phyloP scores from a whole-genome alignment of 2,888 invertebrate genomes.

The Marronus borbonicus region DNA sequence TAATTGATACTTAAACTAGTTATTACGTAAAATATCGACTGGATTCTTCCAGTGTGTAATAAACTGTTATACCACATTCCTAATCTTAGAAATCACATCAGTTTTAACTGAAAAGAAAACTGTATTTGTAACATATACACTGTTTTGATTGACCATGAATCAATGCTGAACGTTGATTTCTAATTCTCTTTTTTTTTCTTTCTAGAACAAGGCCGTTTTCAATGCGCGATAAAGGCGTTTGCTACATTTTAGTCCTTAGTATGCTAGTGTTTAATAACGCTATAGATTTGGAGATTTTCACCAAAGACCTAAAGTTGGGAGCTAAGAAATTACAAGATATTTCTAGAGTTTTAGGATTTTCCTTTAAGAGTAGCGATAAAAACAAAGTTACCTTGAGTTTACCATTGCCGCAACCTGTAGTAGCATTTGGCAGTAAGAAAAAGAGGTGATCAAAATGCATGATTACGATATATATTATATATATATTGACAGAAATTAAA shows the following conservation, averaged over 20 bases:
- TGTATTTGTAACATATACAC: no score
- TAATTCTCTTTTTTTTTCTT: slow-evolving; percentile 3
- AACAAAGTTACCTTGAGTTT: slow-evolving; percentile 60
- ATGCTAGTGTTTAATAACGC: slow-evolving; percentile 63
- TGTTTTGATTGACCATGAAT: no score
- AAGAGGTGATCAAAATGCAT: not conserved
- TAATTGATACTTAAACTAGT: no score
- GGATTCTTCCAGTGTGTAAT: no score
- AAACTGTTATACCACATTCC: no score
- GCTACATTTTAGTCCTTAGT: slow-evolving; percentile 65
- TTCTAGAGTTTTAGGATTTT: slow-evolving; percentile 64
- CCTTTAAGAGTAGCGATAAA: slow-evolving; percentile 58
- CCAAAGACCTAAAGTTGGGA: slow-evolving; percentile 63
- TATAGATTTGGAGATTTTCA: slow-evolving; percentile 62
- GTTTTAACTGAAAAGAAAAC: no score
- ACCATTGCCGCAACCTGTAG: slow-evolving; percentile 62
- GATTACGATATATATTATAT: not conserved
- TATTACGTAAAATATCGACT: no score
- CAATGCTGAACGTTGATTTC: not conserved
- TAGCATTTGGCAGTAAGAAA: slow-evolving; percentile 7
- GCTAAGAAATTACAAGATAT: slow-evolving; percentile 65
- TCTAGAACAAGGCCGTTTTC: slow-evolving; percentile 61
- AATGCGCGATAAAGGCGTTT: slow-evolving; percentile 66
- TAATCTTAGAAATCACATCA: no score
- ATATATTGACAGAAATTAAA: slow-evolving; percentile 35